Conservation (phyloP, 2,888 invertebrate species). For the Cylloceria caligata region DNA sequence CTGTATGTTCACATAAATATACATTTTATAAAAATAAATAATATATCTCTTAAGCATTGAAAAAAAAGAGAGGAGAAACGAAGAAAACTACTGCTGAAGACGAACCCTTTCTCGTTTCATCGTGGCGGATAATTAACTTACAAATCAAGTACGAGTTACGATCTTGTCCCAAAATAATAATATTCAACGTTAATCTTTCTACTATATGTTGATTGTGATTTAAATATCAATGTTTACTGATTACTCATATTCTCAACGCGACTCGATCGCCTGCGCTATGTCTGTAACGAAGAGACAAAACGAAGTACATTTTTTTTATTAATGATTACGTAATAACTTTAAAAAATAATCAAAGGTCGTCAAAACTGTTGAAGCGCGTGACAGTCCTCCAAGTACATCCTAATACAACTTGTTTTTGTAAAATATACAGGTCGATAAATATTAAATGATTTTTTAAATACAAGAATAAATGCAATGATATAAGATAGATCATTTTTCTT, state of each 20-base stretch:
- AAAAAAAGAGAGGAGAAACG: conserved; percentile 35
- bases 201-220: conserved; percentile 58
- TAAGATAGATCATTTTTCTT: conserved; percentile 42
- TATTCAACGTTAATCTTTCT: conserved; percentile 8
- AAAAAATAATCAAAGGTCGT: conserved; percentile 28
- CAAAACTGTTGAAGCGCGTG: conserved; percentile 15
- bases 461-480: conserved; percentile 25
- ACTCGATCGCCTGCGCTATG: conserved; percentile 44
- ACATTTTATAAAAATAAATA: too few species aligned
- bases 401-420: conserved; percentile 44
- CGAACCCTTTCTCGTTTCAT: conserved; percentile 33
- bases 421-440: conserved; percentile 56
- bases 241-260: conserved; percentile 29
- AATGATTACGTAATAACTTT: conserved; percentile 13
- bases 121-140: conserved; percentile 54
- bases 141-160: conserved; percentile 58
- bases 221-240: conserved; percentile 64
- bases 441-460: conserved; percentile 35
- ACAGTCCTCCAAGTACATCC: conserved; percentile 38
- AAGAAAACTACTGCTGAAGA: conserved; percentile 16
- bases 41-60: conserved; percentile 25
- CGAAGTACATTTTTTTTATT: conserved; percentile 33
- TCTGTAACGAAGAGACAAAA: conserved; percentile 49
- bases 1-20: conserved; percentile 46
- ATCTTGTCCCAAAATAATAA: conserved; percentile 37